Evolutionary conservation across 2,888 invertebrate genomes (phyloP).

Genomic region (Lordiphosa andalusiaca): DNA sequence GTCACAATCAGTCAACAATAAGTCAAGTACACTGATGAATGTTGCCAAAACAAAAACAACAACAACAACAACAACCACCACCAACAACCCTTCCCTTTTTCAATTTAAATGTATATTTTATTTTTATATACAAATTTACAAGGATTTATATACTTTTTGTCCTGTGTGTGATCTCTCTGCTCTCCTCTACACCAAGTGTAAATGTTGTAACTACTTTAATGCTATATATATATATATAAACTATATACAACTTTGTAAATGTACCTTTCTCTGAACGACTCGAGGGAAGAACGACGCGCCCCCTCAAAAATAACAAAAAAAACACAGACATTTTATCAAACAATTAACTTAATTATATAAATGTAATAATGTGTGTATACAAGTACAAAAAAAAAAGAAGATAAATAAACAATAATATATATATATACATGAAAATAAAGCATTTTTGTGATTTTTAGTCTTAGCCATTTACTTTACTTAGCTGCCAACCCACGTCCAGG

Average conservation of each 20-base stretch:
- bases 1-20: conserved; percentile 48
- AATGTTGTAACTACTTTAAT: conserved; percentile 30
- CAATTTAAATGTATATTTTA: conserved; percentile 21
- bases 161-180: conserved; percentile 43
- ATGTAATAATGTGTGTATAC: conserved; percentile 25
- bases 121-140: conserved; percentile 19
- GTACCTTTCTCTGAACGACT: conserved; percentile 22
- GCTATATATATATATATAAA: conserved; percentile 18
- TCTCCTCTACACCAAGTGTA: conserved; percentile 39
- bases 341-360: conserved; percentile 19
- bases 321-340: conserved; percentile 15
- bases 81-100: conserved; percentile 9
- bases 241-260: conserved; percentile 19
- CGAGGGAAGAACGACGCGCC: neutral
- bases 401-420: conserved; percentile 10
- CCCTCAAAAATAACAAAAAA: neutral
- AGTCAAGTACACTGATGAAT: conserved; percentile 19
- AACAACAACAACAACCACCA: too few species aligned
- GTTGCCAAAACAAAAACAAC: too few species aligned
- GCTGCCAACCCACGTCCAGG: neutral
- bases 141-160: conserved; percentile 3
- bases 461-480: too few species aligned
- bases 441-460: too few species aligned
- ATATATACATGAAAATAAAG: neutral
- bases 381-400: conserved; percentile 21